Conservation (phyloP, 2,113 vertebrate species). For the Peucedramus taeniatus region DNA sequence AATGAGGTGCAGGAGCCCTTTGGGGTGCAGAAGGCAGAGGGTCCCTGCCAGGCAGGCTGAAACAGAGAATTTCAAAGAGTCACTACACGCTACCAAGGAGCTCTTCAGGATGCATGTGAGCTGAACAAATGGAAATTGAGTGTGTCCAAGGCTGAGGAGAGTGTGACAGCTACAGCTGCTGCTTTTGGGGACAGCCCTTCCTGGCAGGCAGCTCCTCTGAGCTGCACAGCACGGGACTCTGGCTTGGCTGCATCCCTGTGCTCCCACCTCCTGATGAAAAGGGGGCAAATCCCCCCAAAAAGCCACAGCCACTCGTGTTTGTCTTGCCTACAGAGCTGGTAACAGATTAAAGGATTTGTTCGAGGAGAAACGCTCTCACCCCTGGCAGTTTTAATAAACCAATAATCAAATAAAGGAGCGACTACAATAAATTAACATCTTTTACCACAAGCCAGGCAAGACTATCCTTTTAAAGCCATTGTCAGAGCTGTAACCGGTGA, state of each 20-base stretch:
- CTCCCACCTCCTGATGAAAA: background rate
- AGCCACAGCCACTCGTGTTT: background rate
- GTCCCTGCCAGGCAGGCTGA: background rate
- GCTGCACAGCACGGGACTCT: background rate
- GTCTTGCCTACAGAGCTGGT: background rate
- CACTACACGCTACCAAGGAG: accelerated
- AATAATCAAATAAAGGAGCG: constrained; percentile 63
- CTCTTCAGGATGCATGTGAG: background rate
- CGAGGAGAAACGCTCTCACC: constrained; percentile 17
- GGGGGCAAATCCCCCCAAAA: background rate
- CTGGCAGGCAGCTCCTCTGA: background rate
- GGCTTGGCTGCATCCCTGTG: background rate
- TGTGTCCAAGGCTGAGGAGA: background rate
- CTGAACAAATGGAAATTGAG: background rate
- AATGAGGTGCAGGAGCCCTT: background rate
- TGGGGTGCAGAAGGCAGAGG: background rate
- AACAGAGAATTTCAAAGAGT: background rate
- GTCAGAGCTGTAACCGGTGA: background rate
- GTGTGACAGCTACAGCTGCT: background rate
- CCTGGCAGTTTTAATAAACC: constrained; percentile 56
- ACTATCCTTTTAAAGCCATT: background rate
- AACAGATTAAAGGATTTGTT: constrained; percentile 29
- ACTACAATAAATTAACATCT: constrained; percentile 44
- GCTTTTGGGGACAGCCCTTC: background rate
- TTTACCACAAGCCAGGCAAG: background rate